These are phyloP conservation scores for Phyto melanocephala DNA, from an alignment of 2,888 invertebrate species.

Conservation along the genomic window DNA sequence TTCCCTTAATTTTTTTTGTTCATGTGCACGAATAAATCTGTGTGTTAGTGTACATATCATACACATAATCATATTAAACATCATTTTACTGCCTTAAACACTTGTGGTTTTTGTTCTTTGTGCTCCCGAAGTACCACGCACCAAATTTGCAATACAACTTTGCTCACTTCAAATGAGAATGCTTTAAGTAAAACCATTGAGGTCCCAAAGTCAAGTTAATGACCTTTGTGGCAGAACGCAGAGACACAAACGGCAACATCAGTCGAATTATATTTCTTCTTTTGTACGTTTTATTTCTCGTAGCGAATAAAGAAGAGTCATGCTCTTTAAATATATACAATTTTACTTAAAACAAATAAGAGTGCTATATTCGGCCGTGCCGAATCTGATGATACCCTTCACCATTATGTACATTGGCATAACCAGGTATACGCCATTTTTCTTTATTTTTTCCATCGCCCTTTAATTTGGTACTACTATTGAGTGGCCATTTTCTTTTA, in stretches of 20 bases:
- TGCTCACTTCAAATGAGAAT: neutral
- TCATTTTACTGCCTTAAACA: neutral
- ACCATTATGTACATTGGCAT: too few species aligned
- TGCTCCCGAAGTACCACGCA: slow-evolving; percentile 35
- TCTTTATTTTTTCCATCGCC: too few species aligned
- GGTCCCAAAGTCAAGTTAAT: slow-evolving; percentile 63
- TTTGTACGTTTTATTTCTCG: neutral
- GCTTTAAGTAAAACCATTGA: slow-evolving; percentile 8
- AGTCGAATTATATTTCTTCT: neutral
- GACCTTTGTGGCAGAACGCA: slow-evolving; percentile 50
- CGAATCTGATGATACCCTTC: too few species aligned
- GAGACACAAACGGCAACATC: slow-evolving; percentile 25
- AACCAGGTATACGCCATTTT: too few species aligned
- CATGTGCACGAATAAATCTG: neutral
- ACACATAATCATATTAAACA: too few species aligned
- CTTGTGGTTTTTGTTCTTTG: neutral
- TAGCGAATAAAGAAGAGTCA: slow-evolving; percentile 22
- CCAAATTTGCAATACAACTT: slow-evolving; percentile 14
- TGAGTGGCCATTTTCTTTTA: too few species aligned
- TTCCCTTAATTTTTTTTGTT: slow-evolving; percentile 2
- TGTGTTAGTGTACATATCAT: neutral
- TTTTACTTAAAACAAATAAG: too few species aligned
- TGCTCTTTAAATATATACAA: slow-evolving; percentile 21
- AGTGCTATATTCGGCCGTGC: too few species aligned
- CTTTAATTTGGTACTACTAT: too few species aligned